Base-by-base conservation (phyloP, 2,797 vertebrate species). In the Sciurus carolinensis region DNA sequence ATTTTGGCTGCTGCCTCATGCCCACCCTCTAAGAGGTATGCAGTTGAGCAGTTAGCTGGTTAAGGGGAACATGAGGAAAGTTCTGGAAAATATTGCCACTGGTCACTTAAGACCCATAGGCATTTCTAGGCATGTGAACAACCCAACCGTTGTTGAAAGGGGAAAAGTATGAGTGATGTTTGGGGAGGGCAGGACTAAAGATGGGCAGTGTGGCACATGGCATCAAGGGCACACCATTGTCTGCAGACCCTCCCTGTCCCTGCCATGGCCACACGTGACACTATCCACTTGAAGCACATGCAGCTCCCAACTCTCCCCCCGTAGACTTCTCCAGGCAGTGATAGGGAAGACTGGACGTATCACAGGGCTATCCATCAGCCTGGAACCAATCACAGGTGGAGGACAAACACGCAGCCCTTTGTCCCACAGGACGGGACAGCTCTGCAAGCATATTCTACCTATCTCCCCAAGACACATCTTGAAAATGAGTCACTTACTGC, bases 241-340 rank as follows among this genome's bases (percentile, higher is more conserved):
- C 33, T 33, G 9, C 24, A 39, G 62, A 12, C 4, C 67, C 52
- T n/a, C 30, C 17, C 0, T 20, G 10, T 64, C n/a, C 17, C 1
- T 2, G 5, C 7, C 12, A 0, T 2, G 15, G 12, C 42, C 30
- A 11, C 3, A n/a, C 17, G 12, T 22, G 76, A 3, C 12, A 2
- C 20, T 11, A 4, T 26, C 59, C 42, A 0, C 57, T 44, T 3
- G 8, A 26, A 66, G 42, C 36, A 17, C 22, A 15, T 8, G 6
- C 12, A 39, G 24, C 57, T 77, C 57, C 28, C 42, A 14, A 8
- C 1, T 3, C 7, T 26, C 30, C 3, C 15, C 10, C 47, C 4
- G 3, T 8, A 15, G 42, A 36, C 33, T 52, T 71, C 82, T 64
- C 73, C 15, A 15, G 1, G 12, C 6, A 3, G 42, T 36, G 1